Conservation (phyloP, 2,113 vertebrate species). For the Terrapene triunguis region DNA sequence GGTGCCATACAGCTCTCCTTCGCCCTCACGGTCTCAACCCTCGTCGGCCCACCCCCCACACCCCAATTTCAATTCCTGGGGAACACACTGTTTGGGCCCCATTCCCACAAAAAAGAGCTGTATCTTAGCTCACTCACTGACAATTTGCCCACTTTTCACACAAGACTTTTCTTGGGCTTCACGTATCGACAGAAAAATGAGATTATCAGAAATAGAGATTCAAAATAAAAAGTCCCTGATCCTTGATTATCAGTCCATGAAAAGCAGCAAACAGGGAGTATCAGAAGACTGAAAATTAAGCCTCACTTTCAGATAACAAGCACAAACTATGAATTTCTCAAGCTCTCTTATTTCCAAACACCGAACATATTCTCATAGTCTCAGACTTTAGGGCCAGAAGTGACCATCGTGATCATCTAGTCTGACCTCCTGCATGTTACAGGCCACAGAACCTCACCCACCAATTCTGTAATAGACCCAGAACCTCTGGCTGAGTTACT, state of each 20-base stretch:
- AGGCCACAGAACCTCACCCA: not conserved
- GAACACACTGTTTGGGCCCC: not conserved
- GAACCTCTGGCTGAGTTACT: not conserved
- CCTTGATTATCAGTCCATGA: not conserved
- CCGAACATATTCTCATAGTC: not conserved
- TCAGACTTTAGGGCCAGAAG: not conserved
- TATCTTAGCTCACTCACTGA: not conserved
- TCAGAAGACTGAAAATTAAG: not conserved
- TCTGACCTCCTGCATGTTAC: not conserved
- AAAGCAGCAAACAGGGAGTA: not conserved
- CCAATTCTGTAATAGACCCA: not conserved
- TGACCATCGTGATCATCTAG: not conserved
- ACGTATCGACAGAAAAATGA: not conserved
- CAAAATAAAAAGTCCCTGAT: not conserved
- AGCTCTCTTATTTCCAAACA: not conserved
- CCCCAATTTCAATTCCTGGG: no score
- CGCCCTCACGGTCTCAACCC: no score
- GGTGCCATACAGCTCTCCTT: no score
- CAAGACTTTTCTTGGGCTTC: not conserved
- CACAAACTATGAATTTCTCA: not conserved
- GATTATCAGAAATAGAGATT: not conserved
- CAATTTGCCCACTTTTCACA: not conserved
- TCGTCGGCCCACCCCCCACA: no score
- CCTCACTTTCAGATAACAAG: not conserved
- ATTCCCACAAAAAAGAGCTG: not conserved